A percentile compares a stretch with the other conserved stretches of the same genome.
Evolutionary conservation across 1,140 invertebrate species (phyloP).

Genomic region (Micrasema longulum): DNA sequence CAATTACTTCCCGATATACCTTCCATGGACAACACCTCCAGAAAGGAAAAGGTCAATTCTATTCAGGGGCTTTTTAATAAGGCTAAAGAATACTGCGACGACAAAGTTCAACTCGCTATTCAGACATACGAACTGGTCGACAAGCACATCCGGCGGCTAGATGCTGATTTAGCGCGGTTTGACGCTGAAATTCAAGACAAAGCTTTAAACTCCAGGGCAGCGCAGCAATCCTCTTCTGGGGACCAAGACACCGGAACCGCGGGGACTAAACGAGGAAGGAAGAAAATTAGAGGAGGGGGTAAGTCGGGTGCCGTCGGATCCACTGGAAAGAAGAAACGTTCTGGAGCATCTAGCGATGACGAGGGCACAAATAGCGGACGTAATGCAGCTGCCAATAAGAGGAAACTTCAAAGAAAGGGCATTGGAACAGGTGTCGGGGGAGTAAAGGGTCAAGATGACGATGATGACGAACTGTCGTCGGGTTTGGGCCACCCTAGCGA

Average conservation of each 20-base stretch:
- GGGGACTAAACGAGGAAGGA: conserved; percentile 74
- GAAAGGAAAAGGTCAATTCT: conserved; percentile 84
- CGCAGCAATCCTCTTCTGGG: conserved; percentile 58
- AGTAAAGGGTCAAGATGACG: conserved; percentile 62
- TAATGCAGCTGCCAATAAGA: conserved; percentile 59
- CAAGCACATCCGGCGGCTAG: conserved; percentile 95
- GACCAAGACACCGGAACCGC: conserved; percentile 63
- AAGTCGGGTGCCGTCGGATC: conserved; percentile 71
- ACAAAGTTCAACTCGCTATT: conserved; percentile 93
- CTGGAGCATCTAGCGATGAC: conserved; percentile 71
- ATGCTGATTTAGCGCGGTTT: conserved; percentile 95
- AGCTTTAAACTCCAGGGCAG: conserved; percentile 77
- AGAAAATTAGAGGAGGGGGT: conserved; percentile 76
- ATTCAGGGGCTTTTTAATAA: conserved; percentile 91
- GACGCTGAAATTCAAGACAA: conserved; percentile 98
- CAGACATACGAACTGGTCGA: conserved; percentile 99
- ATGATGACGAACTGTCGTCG: conserved; percentile 52
- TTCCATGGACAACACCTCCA: conserved; percentile 75
- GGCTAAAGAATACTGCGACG: conserved; percentile 94
- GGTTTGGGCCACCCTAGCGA: conserved; percentile 87
- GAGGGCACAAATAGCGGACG: conserved; percentile 66
- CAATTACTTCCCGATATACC: conserved; percentile 75
- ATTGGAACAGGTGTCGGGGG: conserved; percentile 60
- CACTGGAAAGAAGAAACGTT: conserved; percentile 73
- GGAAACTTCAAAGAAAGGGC: conserved; percentile 78